Conservation (phyloP, 2,113 vertebrate genomes). For the Pipra filicauda region DNA sequence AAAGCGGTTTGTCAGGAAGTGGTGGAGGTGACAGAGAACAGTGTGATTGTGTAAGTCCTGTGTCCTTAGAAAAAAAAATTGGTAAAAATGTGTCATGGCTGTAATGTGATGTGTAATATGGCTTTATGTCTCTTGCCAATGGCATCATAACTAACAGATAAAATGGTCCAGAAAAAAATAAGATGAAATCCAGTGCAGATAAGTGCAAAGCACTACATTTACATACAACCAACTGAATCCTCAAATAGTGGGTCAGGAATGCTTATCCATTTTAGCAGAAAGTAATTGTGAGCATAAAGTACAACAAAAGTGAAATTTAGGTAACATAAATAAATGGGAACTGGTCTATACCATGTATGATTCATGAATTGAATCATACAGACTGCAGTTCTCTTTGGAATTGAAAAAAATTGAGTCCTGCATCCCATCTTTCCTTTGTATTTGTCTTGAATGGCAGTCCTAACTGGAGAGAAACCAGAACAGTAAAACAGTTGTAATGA, state of each 20-base stretch:
- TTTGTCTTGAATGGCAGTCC: not conserved
- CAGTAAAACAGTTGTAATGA: not conserved
- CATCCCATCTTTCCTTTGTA: not conserved
- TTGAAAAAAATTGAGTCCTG: not conserved
- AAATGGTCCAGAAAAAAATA: not conserved
- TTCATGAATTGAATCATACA: not conserved
- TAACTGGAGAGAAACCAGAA: not conserved
- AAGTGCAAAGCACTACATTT: not conserved
- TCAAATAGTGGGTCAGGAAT: not conserved
- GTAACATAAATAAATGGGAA: not conserved
- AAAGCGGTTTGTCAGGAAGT: not conserved
- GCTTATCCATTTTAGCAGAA: not conserved
- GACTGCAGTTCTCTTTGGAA: not conserved
- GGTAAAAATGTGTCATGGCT: not conserved
- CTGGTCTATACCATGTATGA: not conserved
- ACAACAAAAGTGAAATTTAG: not conserved
- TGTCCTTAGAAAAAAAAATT: not conserved
- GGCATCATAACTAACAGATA: not conserved
- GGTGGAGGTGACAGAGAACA: not conserved
- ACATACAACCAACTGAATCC: not conserved
- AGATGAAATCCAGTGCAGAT: not conserved
- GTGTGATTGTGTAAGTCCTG: not conserved
- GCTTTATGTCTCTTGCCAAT: not conserved
- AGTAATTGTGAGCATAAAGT: not conserved
- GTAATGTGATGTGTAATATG: not conserved